Conservation (phyloP, 2,797 vertebrate species). For the Microctenopoma lineatum region DNA sequence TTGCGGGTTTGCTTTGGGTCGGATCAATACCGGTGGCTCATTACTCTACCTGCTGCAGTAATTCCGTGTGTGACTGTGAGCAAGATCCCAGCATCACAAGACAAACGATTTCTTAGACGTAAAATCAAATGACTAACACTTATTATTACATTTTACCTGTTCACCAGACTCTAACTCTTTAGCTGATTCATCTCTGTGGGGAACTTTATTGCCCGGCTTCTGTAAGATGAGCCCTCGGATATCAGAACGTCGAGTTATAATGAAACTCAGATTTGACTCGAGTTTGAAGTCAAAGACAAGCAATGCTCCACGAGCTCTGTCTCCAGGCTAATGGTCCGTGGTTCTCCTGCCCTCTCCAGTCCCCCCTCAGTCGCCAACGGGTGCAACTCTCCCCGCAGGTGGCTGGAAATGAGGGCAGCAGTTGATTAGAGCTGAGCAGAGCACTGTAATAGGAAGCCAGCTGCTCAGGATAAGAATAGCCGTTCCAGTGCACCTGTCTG, state of each 20-base stretch:
- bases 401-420: conserved; percentile 64
- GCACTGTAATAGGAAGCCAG: conserved; percentile 36
- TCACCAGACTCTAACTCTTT: background rate
- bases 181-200: conserved; percentile 8
- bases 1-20: conserved; percentile 37
- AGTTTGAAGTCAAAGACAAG: conserved; percentile 22
- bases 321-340: conserved; percentile 59
- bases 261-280: conserved; percentile 27
- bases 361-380: conserved; percentile 63
- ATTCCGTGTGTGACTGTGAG: conserved; percentile 26
- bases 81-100: conserved; percentile 6
- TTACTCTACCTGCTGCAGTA: conserved; percentile 11
- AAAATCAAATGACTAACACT: conserved; percentile 8
- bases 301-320: conserved; percentile 34
- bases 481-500: conserved; percentile 20
- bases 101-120: conserved; percentile 18
- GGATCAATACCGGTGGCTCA: conserved; percentile 52
- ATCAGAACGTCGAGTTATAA: conserved; percentile 9
- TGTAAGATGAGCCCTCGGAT: conserved; percentile 6
- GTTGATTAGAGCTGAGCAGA: conserved; percentile 66
- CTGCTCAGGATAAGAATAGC: conserved; percentile 50
- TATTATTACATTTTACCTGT: conserved; percentile 12
- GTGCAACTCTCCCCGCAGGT: conserved; percentile 51
- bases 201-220: conserved; percentile 3
- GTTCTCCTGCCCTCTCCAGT: conserved; percentile 46